Percentiles rank a stretch among this genome's conserved stretches.
Evolutionary conservation across 2,113 vertebrate genomes (phyloP).

Genomic region (Myrmecobius fasciatus): DNA sequence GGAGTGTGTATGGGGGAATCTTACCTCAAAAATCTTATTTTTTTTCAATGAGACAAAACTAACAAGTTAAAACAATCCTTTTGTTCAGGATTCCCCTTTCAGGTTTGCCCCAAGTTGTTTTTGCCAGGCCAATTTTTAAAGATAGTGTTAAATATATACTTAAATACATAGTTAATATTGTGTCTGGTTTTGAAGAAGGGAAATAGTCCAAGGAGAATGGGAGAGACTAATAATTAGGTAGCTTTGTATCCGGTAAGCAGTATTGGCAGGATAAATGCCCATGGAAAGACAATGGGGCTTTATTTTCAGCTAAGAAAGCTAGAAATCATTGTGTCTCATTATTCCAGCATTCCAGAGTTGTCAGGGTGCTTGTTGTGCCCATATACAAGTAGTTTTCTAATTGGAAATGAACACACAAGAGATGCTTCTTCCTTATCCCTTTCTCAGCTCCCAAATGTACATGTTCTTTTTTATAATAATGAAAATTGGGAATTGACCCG

Average conservation of each 20-base stretch:
- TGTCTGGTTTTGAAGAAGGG: conserved; percentile 16
- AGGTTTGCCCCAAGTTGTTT: not conserved
- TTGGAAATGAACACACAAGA: conserved; percentile 13
- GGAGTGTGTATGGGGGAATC: not conserved
- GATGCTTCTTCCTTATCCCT: not conserved
- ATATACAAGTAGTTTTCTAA: conserved; percentile 19
- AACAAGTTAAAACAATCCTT: not conserved
- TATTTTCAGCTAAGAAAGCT: conserved; percentile 27
- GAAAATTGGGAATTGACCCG: not conserved
- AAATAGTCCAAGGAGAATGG: conserved; percentile 8
- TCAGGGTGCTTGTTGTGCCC: not conserved
- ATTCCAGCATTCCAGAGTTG: not conserved
- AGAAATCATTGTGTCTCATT: not conserved
- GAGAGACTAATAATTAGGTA: conserved; percentile 38
- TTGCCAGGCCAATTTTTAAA: not conserved
- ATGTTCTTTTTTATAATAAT: conserved; percentile 45
- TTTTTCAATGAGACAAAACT: not conserved
- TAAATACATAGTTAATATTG: not conserved
- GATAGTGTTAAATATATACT: not conserved
- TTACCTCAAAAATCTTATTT: not conserved
- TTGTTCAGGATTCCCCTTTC: not conserved
- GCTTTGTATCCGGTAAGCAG: conserved; percentile 62
- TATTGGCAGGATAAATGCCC: conserved; percentile 8
- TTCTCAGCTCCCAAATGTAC: not conserved
- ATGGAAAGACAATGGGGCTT: conserved; percentile 49